Evolutionary conservation across 2,113 vertebrate species (phyloP).

Genomic region (Chaetodon trifascialis): DNA sequence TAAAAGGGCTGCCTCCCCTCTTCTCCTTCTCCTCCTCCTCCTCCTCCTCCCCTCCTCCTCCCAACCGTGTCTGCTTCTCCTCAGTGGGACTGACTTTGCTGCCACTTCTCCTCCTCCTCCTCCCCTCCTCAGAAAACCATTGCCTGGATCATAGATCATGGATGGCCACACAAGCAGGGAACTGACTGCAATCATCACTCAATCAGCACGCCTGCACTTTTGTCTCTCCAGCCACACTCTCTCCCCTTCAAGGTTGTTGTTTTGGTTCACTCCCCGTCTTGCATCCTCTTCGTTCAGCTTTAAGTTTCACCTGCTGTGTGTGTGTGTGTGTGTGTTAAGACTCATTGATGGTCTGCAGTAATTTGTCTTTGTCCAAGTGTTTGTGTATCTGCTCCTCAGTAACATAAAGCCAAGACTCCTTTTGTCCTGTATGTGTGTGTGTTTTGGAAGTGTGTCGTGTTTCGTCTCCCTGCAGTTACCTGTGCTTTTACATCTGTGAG

Average conservation of each 20-base stretch:
- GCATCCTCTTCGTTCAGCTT: constrained; percentile 61
- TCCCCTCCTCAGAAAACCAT: constrained; percentile 4
- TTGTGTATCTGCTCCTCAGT: constrained; percentile 68
- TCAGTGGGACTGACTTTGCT: constrained; percentile 46
- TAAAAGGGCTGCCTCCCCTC: constrained; percentile 82
- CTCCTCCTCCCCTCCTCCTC: constrained; percentile 19
- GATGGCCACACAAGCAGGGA: constrained; percentile 31
- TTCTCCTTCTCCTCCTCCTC: constrained; percentile 31
- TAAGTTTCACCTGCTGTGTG: constrained; percentile 47
- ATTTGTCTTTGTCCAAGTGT: constrained; percentile 54
- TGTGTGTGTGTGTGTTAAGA: background rate
- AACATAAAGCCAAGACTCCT: constrained; percentile 65
- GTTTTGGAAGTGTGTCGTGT: constrained; percentile 41
- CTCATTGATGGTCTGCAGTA: constrained; percentile 31
- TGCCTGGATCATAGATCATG: constrained; percentile 1
- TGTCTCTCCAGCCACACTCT: constrained; percentile 74
- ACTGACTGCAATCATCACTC: constrained; percentile 61
- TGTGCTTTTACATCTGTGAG: constrained; percentile 48
- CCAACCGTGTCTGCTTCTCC: constrained; percentile 33
- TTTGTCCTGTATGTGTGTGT: constrained; percentile 12
- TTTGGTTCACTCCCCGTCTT: constrained; percentile 7
- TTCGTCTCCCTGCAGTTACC: constrained; percentile 35
- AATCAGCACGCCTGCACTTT: constrained; percentile 84
- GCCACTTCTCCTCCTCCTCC: constrained; percentile 6
- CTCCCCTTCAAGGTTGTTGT: background rate